Base-by-base conservation (phyloP, 2,113 vertebrate species). In the Sturnira hondurensis region DNA sequence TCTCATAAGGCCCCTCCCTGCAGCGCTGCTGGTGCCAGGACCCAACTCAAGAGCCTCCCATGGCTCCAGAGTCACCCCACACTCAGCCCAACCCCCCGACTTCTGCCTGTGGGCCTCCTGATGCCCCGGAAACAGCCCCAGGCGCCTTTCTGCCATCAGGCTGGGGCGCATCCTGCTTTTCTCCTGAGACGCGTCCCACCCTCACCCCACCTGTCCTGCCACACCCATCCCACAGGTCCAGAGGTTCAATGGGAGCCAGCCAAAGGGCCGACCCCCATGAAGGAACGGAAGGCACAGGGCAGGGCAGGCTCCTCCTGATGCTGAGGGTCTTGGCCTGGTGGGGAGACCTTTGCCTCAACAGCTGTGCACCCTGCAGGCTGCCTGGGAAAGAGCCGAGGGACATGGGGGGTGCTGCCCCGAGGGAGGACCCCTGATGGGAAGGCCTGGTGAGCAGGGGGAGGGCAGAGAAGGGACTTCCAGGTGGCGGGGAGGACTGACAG, bases 161-260 rank as follows among this genome's bases (percentile, higher is more conserved):
- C 41, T 16, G 68, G 0, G 26, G 61, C 17, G 5, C 3, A 38
- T 7, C 36, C 68, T 58, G 20, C 26, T 65, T 20, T 31, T n/a
- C 65, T 47, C 58, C 4, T 1, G 54, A 45, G 82, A 28, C 26
- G 12, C 17, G 47, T 65, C 26, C 12, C 13, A 6, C 7, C 63
- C 45, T 52, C 31, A 7, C 5, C 31, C 70, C 14, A 1, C n/a
- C 33, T 45, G 36, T 92, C 61, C 71, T 19, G 36, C 52, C 65
- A 3, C 8, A 4, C 70, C 47, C 50, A 5, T 8, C 17, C 33
- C 45, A 4, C 0, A 14, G 11, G 28, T 3, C 70, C 15, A 14
- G 36, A 5, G 24, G 83, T 52, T 33, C 63, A 13, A 13, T 5
- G 0, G 5, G 33, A 73, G 41, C 36, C 63, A 26, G 12, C 22